These are phyloP conservation scores for Anastatus disparis DNA, from an alignment of 1,140 invertebrate species.

Conservation along the genomic window DNA sequence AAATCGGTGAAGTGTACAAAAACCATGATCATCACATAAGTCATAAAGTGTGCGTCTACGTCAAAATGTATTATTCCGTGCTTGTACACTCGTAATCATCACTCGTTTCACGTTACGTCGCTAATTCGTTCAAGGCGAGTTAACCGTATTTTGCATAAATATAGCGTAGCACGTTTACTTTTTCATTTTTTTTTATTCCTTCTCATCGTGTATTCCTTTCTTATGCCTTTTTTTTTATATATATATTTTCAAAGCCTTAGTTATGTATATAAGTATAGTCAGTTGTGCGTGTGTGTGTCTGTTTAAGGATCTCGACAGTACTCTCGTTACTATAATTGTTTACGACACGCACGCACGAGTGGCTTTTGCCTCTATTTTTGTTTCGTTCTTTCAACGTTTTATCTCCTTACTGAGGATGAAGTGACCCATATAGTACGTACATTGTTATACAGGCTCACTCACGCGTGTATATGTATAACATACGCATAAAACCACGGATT, in stretches of 20 bases:
- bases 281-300: conserved; percentile 19
- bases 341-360: neutral
- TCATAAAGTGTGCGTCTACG: too few relatives aligned
- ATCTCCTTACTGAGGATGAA: conserved; percentile 7
- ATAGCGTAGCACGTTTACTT: neutral
- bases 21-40: too few relatives aligned
- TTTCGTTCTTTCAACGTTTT: neutral
- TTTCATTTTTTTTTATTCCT: too few relatives aligned
- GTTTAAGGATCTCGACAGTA: neutral
- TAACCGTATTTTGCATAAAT: conserved; percentile 42
- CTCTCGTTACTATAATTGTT: neutral
- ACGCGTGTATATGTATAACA: too few relatives aligned
- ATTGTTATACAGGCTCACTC: too few relatives aligned
- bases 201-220: too few relatives aligned
- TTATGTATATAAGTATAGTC: too few relatives aligned
- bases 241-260: too few relatives aligned
- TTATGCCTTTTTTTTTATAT: too few relatives aligned
- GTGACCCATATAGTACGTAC: conserved; percentile 12
- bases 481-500: too few relatives aligned
- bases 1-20: too few relatives aligned
- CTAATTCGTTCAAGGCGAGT: conserved; percentile 39
- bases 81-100: neutral
- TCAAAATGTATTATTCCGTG: neutral
- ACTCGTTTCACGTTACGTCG: neutral
- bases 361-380: conserved; percentile 9